A percentile compares a stretch with the other conserved stretches of the same genome.
Conservation (phyloP, 2,888 invertebrate genomes). For the Microctonus hyperodae region DNA sequence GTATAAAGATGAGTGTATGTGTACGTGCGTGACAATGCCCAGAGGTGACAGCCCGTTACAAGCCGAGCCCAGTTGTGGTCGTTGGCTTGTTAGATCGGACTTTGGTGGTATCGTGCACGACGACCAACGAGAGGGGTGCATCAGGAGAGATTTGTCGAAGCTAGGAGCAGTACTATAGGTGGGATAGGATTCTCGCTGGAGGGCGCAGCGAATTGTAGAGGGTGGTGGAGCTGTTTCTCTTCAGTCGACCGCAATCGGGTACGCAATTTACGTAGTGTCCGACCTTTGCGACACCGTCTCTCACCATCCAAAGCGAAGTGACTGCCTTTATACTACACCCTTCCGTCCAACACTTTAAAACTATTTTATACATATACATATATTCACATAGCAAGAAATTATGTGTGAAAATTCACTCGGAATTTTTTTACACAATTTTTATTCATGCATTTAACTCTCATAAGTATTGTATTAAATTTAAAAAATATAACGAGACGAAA, state of each 20-base stretch:
- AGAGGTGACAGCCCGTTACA: conserved; percentile 49
- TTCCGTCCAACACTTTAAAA: conserved; percentile 7
- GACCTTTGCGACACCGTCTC: conserved; percentile 43
- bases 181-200: neutral
- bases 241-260: conserved; percentile 56
- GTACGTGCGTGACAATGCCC: conserved; percentile 35
- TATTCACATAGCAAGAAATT: too few relatives aligned
- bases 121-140: neutral
- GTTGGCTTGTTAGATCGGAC: conserved; percentile 55
- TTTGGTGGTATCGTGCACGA: conserved; percentile 43
- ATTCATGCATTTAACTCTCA: too few relatives aligned
- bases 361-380: neutral
- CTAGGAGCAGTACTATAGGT: neutral
- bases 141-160: neutral
- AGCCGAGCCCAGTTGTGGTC: conserved; percentile 54
- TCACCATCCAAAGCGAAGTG: conserved; percentile 27
- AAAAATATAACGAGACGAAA: too few relatives aligned
- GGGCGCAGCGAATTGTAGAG: conserved; percentile 4
- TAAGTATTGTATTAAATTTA: too few relatives aligned
- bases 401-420: too few relatives aligned
- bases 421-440: too few relatives aligned
- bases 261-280: conserved; percentile 58
- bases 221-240: conserved; percentile 43
- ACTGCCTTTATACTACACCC: conserved; percentile 10
- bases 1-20: neutral